phyloP scores from a whole-genome alignment of 1,140 invertebrate species.

The Leptopilina clavipes region DNA sequence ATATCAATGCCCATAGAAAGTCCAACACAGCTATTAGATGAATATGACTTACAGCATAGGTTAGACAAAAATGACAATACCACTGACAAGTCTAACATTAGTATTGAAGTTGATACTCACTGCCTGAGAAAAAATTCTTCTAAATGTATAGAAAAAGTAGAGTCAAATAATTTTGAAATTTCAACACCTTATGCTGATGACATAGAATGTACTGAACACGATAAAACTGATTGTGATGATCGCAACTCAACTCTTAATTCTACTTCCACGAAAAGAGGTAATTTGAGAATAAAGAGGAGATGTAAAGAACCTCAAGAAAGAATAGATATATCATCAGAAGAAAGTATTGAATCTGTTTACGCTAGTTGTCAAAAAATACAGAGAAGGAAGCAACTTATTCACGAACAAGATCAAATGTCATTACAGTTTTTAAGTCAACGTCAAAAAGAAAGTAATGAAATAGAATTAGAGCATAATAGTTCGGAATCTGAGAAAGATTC shows the following conservation, averaged over 20 bases:
- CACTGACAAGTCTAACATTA: neutral
- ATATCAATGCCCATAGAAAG: neutral
- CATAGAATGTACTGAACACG: neutral
- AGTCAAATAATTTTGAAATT: neutral
- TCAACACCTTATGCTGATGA: neutral
- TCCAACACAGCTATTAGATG: slow-evolving; percentile 1
- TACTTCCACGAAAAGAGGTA: neutral
- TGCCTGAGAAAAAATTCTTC: neutral
- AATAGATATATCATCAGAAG: neutral
- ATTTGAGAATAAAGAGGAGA: neutral
- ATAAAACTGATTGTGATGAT: neutral
- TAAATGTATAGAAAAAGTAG: neutral
- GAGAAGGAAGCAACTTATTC: neutral
- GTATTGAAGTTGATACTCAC: neutral
- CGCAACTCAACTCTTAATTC: neutral
- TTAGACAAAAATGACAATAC: neutral
- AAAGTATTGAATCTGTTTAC: neutral
- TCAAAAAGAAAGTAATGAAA: neutral
- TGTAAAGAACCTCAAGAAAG: neutral
- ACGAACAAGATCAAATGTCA: neutral
- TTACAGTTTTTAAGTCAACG: neutral
- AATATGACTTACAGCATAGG: neutral
- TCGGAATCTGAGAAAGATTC: slow-evolving; percentile 6
- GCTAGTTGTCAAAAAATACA: neutral
- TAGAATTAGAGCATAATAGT: neutral